These are phyloP conservation scores for Platyrinchus mystaceus DNA, from an alignment of 2,797 vertebrate species.

Conservation along the genomic window DNA sequence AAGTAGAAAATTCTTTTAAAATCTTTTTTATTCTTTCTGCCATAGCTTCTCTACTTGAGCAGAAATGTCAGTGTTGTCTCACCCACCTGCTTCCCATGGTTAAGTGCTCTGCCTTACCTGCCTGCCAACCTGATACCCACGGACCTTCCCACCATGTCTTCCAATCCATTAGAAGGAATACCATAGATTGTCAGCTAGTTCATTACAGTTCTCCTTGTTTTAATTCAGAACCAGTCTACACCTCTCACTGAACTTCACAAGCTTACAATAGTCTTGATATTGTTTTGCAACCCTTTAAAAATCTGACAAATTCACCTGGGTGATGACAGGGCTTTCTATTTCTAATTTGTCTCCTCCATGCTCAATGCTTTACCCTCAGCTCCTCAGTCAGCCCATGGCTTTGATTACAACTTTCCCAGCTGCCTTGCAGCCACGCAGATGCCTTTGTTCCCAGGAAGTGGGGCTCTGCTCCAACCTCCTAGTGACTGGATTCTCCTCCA, in stretches of 20 bases:
- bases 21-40: background rate
- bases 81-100: accelerated
- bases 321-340: background rate
- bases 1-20: background rate
- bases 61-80: background rate
- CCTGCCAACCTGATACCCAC: background rate
- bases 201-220: background rate
- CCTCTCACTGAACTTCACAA: background rate
- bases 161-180: background rate
- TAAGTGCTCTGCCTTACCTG: background rate
- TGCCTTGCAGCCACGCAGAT: background rate
- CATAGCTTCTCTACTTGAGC: background rate
- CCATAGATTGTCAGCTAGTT: background rate
- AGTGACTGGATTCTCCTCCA: accelerated
- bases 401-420: background rate
- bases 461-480: background rate
- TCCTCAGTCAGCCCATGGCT: background rate
- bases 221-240: background rate
- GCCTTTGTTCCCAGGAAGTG: background rate
- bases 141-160: background rate
- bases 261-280: background rate
- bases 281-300: background rate
- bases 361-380: background rate
- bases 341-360: background rate
- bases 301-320: background rate